Evolutionary conservation across 2,888 invertebrate genomes (phyloP).

Genomic region (Cephus nigrinus): DNA sequence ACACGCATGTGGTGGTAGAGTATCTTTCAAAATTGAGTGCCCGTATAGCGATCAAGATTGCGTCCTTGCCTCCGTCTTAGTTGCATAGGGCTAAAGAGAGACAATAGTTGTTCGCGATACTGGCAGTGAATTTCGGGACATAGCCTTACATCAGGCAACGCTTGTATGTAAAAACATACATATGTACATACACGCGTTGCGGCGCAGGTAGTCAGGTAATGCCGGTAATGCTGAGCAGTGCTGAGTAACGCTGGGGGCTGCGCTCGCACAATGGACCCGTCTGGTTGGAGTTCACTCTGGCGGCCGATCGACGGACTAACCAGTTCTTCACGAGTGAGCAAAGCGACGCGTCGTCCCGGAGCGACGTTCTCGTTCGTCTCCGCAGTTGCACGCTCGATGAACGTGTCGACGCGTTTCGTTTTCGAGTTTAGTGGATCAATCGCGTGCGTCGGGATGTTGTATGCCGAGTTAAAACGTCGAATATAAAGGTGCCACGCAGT

Average conservation of each 20-base stretch:
- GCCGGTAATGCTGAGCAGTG: too few relatives aligned
- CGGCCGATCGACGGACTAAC: conserved; percentile 43
- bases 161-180: too few relatives aligned
- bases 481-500: background rate
- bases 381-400: background rate
- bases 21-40: too few relatives aligned
- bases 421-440: background rate
- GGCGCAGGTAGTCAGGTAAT: too few relatives aligned
- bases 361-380: conserved; percentile 18
- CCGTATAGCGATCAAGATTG: too few relatives aligned
- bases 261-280: conserved; percentile 37
- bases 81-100: too few relatives aligned
- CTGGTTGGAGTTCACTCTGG: conserved; percentile 41
- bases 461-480: background rate
- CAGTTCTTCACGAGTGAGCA: conserved; percentile 35
- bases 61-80: too few relatives aligned
- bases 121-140: too few relatives aligned
- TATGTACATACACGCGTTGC: too few relatives aligned
- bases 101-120: too few relatives aligned
- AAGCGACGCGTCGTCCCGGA: conserved; percentile 27
- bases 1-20: too few relatives aligned
- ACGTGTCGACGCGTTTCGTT: background rate
- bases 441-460: background rate
- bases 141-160: too few relatives aligned
- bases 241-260: conserved; percentile 15